Percentiles rank a stretch among this genome's conserved stretches.
Conservation (phyloP, 2,113 vertebrate species). For the Catharus bicknelli region DNA sequence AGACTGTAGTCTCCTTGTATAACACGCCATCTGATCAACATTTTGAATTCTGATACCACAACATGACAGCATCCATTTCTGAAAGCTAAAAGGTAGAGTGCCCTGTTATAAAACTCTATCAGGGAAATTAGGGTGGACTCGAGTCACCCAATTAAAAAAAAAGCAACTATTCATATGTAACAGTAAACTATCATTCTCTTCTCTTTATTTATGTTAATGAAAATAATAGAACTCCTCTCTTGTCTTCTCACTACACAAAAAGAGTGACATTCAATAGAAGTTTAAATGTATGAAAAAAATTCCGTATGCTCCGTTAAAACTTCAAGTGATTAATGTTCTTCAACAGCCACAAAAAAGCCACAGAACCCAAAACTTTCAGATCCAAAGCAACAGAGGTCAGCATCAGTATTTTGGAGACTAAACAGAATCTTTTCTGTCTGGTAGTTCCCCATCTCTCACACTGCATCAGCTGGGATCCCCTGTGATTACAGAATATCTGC, state of each 20-base stretch:
- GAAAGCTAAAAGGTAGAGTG: background rate
- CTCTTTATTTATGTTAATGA: background rate
- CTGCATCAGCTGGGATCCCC: background rate
- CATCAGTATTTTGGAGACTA: background rate
- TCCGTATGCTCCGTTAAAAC: background rate
- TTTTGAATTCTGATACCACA: background rate
- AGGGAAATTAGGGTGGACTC: constrained; percentile 53
- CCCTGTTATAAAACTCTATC: background rate
- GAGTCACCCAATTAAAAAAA: constrained; percentile 38
- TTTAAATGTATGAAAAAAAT: constrained; percentile 3
- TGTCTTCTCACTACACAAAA: constrained; percentile 16
- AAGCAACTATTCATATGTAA: constrained; percentile 30
- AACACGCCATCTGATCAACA: background rate
- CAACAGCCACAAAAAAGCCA: background rate
- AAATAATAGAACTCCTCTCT: constrained; percentile 24
- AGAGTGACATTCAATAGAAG: background rate
- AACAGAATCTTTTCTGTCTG: background rate
- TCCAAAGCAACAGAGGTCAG: background rate
- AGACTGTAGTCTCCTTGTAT: background rate
- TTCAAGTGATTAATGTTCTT: background rate
- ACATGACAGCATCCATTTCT: background rate
- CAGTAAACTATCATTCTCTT: background rate
- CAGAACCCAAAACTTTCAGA: background rate
- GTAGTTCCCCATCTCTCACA: background rate
- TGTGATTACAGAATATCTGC: background rate